Percentiles rank a stretch among this genome's conserved stretches.
phyloP scores from a whole-genome alignment of 2,113 vertebrate genomes.

The Cyprinodon brontotheroides region DNA sequence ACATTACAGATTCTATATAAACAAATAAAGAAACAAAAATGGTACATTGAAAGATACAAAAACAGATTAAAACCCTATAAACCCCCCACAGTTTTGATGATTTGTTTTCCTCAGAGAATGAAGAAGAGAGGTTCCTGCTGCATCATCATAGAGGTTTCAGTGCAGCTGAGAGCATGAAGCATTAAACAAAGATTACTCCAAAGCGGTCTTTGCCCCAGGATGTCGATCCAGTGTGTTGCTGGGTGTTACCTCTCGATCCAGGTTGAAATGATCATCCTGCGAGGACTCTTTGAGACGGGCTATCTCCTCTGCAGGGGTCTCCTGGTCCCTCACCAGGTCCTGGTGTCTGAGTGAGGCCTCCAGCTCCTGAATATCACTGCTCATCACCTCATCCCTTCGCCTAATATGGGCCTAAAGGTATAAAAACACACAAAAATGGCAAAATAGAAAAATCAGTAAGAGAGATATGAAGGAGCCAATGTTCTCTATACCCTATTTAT shows the following conservation, averaged over 20 bases:
- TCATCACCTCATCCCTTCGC: conserved; percentile 79
- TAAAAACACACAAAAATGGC: neutral
- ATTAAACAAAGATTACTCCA: no score
- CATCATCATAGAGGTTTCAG: no score
- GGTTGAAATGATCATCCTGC: conserved; percentile 68
- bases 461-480: neutral
- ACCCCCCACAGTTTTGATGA: neutral
- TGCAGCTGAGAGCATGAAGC: no score
- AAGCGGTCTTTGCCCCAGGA: no score
- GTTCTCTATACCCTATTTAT: no score
- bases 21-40: neutral
- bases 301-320: conserved; percentile 77
- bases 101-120: no score
- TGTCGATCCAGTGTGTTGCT: conserved; percentile 1
- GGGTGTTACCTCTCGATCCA: conserved; percentile 66
- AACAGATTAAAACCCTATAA: neutral
- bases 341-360: conserved; percentile 76
- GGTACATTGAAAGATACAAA: neutral
- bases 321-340: conserved; percentile 74
- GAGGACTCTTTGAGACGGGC: conserved; percentile 75
- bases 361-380: conserved; percentile 73
- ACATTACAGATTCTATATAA: neutral
- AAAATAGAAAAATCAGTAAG: neutral
- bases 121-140: no score
- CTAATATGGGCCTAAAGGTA: conserved; percentile 73